Evolutionary conservation across 2,888 invertebrate species (phyloP).

Genomic region (Leucophenga maculata): DNA sequence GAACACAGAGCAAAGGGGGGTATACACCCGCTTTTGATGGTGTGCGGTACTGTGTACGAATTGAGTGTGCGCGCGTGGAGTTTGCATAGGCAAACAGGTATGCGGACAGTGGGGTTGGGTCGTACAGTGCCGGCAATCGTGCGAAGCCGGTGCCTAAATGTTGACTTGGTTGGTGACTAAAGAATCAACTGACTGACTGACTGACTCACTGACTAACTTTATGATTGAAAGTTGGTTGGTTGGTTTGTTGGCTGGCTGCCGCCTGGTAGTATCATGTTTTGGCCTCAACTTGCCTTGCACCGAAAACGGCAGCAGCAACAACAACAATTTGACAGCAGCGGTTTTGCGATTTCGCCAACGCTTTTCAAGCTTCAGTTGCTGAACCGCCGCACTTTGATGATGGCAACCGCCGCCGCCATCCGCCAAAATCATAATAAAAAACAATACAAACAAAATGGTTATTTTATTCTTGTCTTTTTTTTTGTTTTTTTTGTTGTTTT

Average conservation of each 20-base stretch:
- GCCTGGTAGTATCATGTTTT: constrained; percentile 5
- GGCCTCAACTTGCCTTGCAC: constrained; percentile 5
- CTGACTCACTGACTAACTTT: neutral
- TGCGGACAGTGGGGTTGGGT: constrained; percentile 7
- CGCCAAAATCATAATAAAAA: neutral
- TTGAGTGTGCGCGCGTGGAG: too few relatives aligned
- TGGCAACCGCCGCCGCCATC: constrained; percentile 11
- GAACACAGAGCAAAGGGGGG: neutral
- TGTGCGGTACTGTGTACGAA: neutral
- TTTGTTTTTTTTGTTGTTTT: neutral
- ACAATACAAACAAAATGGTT: neutral
- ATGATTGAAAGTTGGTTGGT: neutral
- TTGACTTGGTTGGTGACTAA: too few relatives aligned
- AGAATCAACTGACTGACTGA: constrained; percentile 7
- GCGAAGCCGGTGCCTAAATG: neutral
- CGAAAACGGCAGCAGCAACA: constrained; percentile 38
- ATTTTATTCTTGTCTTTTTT: neutral
- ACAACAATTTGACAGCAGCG: constrained; percentile 27
- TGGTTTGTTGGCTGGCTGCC: neutral
- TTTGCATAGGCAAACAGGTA: neutral
- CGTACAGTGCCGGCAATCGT: constrained; percentile 5
- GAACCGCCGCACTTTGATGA: constrained; percentile 28
- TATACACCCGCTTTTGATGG: neutral
- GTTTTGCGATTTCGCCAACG: constrained; percentile 19
- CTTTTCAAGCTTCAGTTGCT: constrained; percentile 32